These are phyloP conservation scores for Elephas maximus DNA, from an alignment of 2,113 vertebrate species.

Conservation along the genomic window DNA sequence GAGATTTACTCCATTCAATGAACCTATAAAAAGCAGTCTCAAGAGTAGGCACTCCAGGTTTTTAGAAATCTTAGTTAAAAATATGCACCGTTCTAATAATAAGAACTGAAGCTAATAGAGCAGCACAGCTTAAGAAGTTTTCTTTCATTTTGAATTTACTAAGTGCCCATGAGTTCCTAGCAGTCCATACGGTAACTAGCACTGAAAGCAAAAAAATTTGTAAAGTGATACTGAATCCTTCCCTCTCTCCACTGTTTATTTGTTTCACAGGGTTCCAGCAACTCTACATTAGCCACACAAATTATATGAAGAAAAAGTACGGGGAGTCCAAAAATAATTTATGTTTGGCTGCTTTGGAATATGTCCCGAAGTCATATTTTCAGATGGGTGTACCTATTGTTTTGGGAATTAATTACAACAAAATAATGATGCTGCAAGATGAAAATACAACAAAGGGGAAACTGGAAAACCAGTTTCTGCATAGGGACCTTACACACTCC, in stretches of 20 bases:
- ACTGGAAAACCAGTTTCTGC: slow-evolving; percentile 64
- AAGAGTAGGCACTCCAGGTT: slow-evolving; percentile 16
- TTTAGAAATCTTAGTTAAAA: slow-evolving; percentile 59
- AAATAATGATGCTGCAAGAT: slow-evolving; percentile 52
- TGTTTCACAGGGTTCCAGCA: slow-evolving; percentile 59
- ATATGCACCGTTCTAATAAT: slow-evolving; percentile 48
- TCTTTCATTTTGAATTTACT: slow-evolving; percentile 59
- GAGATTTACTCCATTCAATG: slow-evolving; percentile 33
- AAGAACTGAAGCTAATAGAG: slow-evolving; percentile 26
- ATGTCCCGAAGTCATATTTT: slow-evolving; percentile 64
- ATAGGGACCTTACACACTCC: slow-evolving; percentile 15
- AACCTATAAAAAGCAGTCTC: slow-evolving; percentile 62
- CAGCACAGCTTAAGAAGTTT: slow-evolving; percentile 33
- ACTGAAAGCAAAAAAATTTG: slow-evolving; percentile 35
- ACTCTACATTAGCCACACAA: slow-evolving; percentile 64
- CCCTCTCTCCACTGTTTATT: not conserved
- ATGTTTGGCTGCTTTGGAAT: slow-evolving; percentile 58
- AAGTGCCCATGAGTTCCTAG: slow-evolving; percentile 19
- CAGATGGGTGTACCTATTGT: slow-evolving; percentile 59
- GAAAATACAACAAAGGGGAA: slow-evolving; percentile 67
- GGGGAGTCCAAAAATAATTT: slow-evolving; percentile 63
- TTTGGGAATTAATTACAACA: slow-evolving; percentile 69
- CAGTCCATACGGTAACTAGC: not conserved
- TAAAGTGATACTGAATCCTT: slow-evolving; percentile 31
- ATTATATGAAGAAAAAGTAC: slow-evolving; percentile 61